A percentile compares a stretch with the other conserved stretches of the same genome.
These are phyloP conservation scores for Xestia xanthographa DNA, from an alignment of 2,888 invertebrate genomes.

Conservation along the genomic window DNA sequence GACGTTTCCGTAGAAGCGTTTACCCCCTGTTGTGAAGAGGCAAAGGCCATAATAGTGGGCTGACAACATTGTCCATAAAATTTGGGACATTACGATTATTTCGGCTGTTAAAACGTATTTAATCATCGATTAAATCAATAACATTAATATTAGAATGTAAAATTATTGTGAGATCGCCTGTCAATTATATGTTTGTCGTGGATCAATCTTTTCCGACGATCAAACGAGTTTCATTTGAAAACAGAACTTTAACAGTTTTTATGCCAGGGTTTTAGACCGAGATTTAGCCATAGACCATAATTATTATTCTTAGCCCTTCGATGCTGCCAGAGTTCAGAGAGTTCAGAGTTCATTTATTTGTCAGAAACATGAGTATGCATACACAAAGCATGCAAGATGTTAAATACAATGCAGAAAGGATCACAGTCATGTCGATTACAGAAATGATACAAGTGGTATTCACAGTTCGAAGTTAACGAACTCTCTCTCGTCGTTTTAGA, in stretches of 20 bases:
- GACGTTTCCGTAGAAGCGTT: conserved; percentile 69
- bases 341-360: no score
- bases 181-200: conserved; percentile 28
- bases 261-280: neutral
- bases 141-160: conserved; percentile 38
- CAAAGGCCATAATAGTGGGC: conserved; percentile 66
- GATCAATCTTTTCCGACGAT: conserved; percentile 20
- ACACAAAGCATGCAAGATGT: no score
- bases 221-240: neutral
- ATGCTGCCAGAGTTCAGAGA: neutral
- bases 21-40: conserved; percentile 70
- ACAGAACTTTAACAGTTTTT: neutral
- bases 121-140: conserved; percentile 61
- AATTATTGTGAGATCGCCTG: conserved; percentile 34
- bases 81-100: conserved; percentile 55
- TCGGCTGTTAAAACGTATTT: conserved; percentile 59
- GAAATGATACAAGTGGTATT: no score
- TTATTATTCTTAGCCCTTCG: neutral
- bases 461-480: neutral
- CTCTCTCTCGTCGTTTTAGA: neutral
- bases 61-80: conserved; percentile 56
- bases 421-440: no score
- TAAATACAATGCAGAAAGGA: no score
- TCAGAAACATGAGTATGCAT: no score
- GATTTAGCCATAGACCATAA: no score